Percentiles rank a stretch among this genome's conserved stretches.
These are phyloP conservation scores for Falco peregrinus DNA, from an alignment of 2,797 vertebrate species.

Conservation along the genomic window DNA sequence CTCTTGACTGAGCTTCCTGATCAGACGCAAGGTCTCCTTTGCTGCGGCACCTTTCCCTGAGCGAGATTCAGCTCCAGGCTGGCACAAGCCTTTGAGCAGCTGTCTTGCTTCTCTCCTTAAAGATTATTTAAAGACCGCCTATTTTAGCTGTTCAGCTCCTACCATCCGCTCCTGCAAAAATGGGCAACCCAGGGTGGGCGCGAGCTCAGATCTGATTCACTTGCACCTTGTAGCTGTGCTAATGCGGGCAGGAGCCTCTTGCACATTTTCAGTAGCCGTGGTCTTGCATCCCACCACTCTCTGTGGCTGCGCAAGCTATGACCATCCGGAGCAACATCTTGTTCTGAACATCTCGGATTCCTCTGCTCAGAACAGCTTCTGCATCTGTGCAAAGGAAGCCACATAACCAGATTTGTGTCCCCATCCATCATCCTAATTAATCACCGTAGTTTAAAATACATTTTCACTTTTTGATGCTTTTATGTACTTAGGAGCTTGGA, in stretches of 20 bases:
- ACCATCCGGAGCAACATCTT: background rate
- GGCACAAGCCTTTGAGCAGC: slow-evolving; percentile 54
- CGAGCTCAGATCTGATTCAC: accelerated
- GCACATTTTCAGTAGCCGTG: accelerated
- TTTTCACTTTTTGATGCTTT: slow-evolving; percentile 54
- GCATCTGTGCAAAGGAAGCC: background rate
- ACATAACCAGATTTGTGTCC: background rate
- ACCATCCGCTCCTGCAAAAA: background rate
- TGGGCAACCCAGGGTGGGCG: background rate
- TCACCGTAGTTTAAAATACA: background rate
- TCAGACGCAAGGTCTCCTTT: slow-evolving; percentile 57
- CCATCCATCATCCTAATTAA: slow-evolving; percentile 36
- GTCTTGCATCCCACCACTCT: accelerated
- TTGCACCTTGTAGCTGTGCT: background rate
- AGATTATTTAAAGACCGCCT: slow-evolving; percentile 32
- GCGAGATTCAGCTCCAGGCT: slow-evolving; percentile 11
- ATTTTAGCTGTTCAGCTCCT: slow-evolving; percentile 8
- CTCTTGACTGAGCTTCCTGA: slow-evolving; percentile 42
- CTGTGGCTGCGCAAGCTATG: accelerated
- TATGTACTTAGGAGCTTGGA: slow-evolving; percentile 43
- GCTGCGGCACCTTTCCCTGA: slow-evolving; percentile 33
- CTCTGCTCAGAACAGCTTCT: background rate
- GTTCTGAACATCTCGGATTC: background rate
- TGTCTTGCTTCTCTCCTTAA: slow-evolving; percentile 29
- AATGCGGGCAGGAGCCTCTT: background rate